Evolutionary conservation across 2,797 vertebrate genomes (phyloP).

Genomic region (Aselliscus stoliczkanus): DNA sequence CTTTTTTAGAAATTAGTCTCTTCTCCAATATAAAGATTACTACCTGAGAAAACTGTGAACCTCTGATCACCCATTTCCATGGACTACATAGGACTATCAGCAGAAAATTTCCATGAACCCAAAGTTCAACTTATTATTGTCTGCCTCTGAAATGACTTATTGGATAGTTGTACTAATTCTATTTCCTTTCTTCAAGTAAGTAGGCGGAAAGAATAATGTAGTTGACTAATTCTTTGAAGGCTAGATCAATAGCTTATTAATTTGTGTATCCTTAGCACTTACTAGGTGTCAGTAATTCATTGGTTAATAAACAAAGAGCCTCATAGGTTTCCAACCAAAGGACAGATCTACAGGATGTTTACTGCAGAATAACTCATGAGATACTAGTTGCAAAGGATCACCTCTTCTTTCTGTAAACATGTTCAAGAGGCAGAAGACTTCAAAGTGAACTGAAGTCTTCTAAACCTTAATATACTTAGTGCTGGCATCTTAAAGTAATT

Average conservation of each 20-base stretch:
- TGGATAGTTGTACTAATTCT: background rate
- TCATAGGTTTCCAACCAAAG: background rate
- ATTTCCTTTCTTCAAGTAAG: constrained; percentile 14
- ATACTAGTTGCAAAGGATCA: background rate
- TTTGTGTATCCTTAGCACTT: background rate
- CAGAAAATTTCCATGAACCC: background rate
- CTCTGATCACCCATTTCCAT: background rate
- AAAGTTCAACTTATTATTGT: background rate
- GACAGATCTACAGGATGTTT: background rate
- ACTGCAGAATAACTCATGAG: constrained; percentile 35
- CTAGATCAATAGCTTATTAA: background rate
- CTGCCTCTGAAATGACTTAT: background rate
- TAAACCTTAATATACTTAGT: constrained; percentile 42
- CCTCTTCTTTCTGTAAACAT: constrained; percentile 22
- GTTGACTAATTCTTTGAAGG: background rate
- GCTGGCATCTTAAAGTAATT: constrained; percentile 57
- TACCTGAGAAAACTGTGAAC: background rate
- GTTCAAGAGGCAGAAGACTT: constrained; percentile 28
- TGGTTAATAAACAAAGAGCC: background rate
- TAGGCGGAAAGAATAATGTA: background rate
- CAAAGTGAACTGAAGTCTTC: constrained; percentile 38
- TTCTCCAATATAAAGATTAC: background rate
- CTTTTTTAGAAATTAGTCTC: constrained; percentile 6
- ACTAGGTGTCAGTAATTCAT: background rate
- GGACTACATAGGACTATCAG: background rate